A percentile compares a stretch with the other conserved stretches of the same genome.
Conservation (phyloP, 2,797 vertebrate genomes). For the Poeciliopsis infans region DNA sequence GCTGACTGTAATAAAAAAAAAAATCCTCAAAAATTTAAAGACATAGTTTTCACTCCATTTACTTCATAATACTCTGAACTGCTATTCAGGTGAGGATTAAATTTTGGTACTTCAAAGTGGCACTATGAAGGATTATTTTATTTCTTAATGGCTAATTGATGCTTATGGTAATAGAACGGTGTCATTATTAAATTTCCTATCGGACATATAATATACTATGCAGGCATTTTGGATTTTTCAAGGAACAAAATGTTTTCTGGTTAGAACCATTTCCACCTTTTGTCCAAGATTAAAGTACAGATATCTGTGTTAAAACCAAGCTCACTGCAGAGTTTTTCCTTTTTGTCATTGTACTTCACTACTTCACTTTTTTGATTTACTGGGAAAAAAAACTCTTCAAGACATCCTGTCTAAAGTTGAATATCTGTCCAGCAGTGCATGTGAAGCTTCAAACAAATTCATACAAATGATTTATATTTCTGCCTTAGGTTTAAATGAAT, state of each 20-base stretch:
- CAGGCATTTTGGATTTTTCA: background rate
- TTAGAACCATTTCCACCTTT: background rate
- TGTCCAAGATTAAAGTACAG: background rate
- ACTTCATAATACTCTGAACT: slow-evolving; percentile 57
- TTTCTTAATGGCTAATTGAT: slow-evolving; percentile 5
- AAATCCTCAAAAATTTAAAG: slow-evolving; percentile 25
- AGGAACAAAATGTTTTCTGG: background rate
- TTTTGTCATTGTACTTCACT: background rate
- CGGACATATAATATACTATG: background rate
- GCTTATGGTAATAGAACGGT: background rate
- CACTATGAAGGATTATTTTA: background rate
- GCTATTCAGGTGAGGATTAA: slow-evolving; percentile 51
- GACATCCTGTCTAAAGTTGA: background rate
- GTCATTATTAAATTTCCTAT: background rate
- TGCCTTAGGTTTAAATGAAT: background rate
- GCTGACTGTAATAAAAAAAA: slow-evolving; percentile 21
- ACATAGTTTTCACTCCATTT: slow-evolving; percentile 49
- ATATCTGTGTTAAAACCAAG: background rate
- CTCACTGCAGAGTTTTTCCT: background rate
- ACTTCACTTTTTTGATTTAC: no score
- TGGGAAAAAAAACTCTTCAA: background rate
- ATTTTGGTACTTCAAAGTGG: slow-evolving; percentile 38
- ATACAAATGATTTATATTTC: background rate
- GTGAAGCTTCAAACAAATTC: background rate
- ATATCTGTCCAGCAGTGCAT: background rate